Percentiles rank a stretch among this genome's conserved stretches.
Conservation (phyloP, 2,113 vertebrate species). For the Seriola aureovittata region DNA sequence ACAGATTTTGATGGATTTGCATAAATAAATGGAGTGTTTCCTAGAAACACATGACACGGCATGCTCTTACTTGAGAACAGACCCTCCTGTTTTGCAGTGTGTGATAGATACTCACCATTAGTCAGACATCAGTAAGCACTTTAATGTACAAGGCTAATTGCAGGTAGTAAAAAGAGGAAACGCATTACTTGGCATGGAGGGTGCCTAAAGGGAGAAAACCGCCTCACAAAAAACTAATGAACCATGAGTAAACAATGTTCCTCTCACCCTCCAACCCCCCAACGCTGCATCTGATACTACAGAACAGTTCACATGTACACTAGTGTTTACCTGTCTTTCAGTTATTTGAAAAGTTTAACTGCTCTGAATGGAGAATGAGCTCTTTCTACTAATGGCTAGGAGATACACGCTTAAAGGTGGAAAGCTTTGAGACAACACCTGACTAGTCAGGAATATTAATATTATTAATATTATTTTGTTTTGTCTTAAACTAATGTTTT, state of each 20-base stretch:
- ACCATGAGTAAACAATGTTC: constrained; percentile 66
- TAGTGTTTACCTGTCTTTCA: background rate
- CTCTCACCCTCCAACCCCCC: background rate
- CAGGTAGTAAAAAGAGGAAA: constrained; percentile 69
- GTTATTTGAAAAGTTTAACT: background rate
- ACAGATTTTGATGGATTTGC: constrained; percentile 32
- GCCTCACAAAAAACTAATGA: constrained; percentile 67
- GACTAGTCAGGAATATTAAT: background rate
- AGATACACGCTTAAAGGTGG: background rate
- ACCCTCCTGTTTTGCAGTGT: constrained; percentile 47
- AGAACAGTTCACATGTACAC: constrained; percentile 5
- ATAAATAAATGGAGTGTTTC: constrained; percentile 40
- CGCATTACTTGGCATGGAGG: constrained; percentile 60
- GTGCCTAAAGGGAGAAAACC: constrained; percentile 62
- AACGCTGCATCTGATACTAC: background rate
- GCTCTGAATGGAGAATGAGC: background rate
- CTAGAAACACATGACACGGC: constrained; percentile 49
- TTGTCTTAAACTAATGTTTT: too few relatives aligned
- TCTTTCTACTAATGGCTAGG: background rate
- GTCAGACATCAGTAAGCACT: constrained; percentile 74
- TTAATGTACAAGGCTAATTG: constrained; percentile 75
- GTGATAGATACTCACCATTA: constrained; percentile 72
- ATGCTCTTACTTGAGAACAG: constrained; percentile 19
- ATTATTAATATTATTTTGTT: background rate
- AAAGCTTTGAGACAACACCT: background rate